phyloP scores from a whole-genome alignment of 2,113 vertebrate species.

The Vidua chalybeata region DNA sequence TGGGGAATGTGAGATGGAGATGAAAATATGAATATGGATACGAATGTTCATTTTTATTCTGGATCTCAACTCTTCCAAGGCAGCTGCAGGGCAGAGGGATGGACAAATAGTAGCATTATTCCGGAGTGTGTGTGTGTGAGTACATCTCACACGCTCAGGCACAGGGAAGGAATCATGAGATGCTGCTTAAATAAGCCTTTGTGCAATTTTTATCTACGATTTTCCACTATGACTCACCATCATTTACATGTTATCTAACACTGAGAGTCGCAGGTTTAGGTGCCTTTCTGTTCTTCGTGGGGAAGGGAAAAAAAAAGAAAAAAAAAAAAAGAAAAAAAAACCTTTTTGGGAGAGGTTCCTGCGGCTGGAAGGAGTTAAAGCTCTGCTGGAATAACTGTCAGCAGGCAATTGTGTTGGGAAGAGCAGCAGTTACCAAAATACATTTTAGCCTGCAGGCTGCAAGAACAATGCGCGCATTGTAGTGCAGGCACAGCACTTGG shows the following conservation, averaged over 20 bases:
- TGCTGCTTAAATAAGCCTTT: conserved; percentile 17
- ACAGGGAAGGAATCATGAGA: background rate
- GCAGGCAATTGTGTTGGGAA: conserved; percentile 12
- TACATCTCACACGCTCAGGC: background rate
- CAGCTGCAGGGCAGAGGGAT: background rate
- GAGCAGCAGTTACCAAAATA: conserved; percentile 47
- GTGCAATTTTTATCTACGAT: conserved; percentile 45
- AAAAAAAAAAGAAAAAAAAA: background rate
- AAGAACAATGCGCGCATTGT: conserved; percentile 1
- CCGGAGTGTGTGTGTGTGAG: background rate
- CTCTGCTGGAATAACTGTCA: background rate
- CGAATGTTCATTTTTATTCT: background rate
- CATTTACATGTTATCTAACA: conserved; percentile 68
- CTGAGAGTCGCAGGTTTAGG: background rate
- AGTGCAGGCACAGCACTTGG: background rate
- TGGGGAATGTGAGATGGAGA: background rate
- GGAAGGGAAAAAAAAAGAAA: too few relatives aligned
- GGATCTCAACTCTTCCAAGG: background rate
- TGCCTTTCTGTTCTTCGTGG: background rate
- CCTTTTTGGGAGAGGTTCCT: background rate
- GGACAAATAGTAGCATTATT: background rate
- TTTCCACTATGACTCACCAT: conserved; percentile 46
- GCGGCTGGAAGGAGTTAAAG: conserved; percentile 20
- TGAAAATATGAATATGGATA: background rate
- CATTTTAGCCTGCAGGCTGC: background rate